phyloP scores from a whole-genome alignment of 2,113 vertebrate genomes.

The Neotragus moschatus region DNA sequence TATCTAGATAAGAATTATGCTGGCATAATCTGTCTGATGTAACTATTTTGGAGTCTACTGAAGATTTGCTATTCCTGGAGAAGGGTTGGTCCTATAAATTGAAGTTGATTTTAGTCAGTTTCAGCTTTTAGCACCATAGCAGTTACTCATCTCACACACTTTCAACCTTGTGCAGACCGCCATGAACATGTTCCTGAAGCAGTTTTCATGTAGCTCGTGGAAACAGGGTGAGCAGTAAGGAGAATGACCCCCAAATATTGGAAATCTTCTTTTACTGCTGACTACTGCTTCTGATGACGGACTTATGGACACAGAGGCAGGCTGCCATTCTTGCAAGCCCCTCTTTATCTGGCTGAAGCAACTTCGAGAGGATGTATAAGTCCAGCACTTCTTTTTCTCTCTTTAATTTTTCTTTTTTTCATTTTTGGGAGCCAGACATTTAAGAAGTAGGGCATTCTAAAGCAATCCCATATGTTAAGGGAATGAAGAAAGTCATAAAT shows the following conservation, averaged over 20 bases:
- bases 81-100: background rate
- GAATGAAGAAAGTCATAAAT: background rate
- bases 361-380: background rate
- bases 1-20: background rate
- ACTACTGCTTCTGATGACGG: background rate
- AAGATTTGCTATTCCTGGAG: background rate
- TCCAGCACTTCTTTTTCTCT: background rate
- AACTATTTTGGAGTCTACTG: background rate
- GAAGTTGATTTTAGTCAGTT: background rate
- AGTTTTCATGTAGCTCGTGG: background rate
- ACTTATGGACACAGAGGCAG: background rate
- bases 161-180: no score
- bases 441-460: background rate
- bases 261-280: background rate
- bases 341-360: background rate
- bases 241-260: background rate
- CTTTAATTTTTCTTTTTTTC: background rate
- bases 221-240: background rate
- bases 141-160: background rate
- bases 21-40: background rate
- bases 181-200: background rate
- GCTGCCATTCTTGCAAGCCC: background rate
- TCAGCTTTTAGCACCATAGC: background rate
- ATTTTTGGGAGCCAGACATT: background rate
- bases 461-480: background rate